Percentiles rank a stretch among this genome's conserved stretches.
Conservation (phyloP, 2,797 vertebrate species). For the Ctenopoma kingsleyae region DNA sequence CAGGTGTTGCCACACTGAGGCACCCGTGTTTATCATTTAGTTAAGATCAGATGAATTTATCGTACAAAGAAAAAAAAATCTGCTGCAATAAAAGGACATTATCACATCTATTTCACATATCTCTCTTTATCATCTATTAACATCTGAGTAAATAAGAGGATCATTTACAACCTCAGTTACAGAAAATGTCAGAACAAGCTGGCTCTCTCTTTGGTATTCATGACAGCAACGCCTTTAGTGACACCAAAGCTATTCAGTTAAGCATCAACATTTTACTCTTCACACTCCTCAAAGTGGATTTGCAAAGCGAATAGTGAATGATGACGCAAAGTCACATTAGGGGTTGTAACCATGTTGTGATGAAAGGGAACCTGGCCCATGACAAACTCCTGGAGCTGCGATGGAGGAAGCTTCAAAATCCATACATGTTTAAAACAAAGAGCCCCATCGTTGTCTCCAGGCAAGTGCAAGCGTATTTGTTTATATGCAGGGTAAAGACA, state of each 20-base stretch:
- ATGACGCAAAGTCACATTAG: constrained; percentile 47
- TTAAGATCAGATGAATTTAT: not conserved
- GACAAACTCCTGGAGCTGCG: constrained; percentile 28
- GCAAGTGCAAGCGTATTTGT: not conserved
- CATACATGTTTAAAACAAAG: not conserved
- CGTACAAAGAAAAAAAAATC: constrained; percentile 8
- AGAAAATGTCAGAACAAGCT: constrained; percentile 47
- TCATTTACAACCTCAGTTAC: constrained; percentile 55
- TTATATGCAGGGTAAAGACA: not conserved
- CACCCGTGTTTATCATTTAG: not conserved
- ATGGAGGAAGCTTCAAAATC: not conserved
- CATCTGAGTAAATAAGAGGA: constrained; percentile 37
- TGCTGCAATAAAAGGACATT: not conserved
- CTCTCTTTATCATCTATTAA: constrained; percentile 33
- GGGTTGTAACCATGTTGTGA: constrained; percentile 62
- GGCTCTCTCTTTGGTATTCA: constrained; percentile 54
- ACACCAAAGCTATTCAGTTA: constrained; percentile 30
- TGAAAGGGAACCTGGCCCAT: constrained; percentile 53
- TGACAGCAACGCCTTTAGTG: constrained; percentile 28
- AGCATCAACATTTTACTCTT: constrained; percentile 26
- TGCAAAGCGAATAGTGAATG: constrained; percentile 46
- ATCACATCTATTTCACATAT: not conserved
- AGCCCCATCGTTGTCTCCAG: not conserved
- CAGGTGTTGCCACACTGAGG: not conserved
- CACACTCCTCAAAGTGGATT: constrained; percentile 29